Conservation (phyloP, 2,113 vertebrate genomes). For the Danio rerio region DNA sequence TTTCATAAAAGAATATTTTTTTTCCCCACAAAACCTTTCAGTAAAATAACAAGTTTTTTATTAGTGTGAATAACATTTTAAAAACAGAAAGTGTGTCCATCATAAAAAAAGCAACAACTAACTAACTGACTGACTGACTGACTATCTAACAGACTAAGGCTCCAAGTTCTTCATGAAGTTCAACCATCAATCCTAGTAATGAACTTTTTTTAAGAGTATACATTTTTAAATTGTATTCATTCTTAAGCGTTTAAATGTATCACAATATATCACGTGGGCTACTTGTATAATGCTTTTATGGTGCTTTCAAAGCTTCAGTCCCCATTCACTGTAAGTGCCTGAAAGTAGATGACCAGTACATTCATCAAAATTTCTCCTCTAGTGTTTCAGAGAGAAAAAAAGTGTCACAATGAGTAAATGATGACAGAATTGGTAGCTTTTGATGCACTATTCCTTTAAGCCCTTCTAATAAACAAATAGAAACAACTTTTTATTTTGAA, state of each 20-base stretch:
- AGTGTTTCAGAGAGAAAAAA: not conserved
- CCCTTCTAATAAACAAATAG: conserved; percentile 23
- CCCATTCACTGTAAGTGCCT: not conserved
- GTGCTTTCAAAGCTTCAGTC: conserved; percentile 5
- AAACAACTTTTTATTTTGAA: conserved; percentile 34
- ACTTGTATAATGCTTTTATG: not conserved
- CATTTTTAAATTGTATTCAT: too few relatives aligned
- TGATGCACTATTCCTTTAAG: conserved; percentile 20
- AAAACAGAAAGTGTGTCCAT: too few relatives aligned
- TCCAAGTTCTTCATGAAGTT: too few relatives aligned
- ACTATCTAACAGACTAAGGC: too few relatives aligned
- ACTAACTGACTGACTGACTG: too few relatives aligned
- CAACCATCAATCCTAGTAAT: too few relatives aligned
- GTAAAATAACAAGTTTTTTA: too few relatives aligned
- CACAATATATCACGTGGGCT: not conserved
- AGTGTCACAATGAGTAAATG: not conserved
- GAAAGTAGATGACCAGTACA: not conserved
- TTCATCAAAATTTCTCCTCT: not conserved
- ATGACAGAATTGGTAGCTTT: conserved; percentile 3
- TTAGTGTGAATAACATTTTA: too few relatives aligned
- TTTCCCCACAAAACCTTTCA: too few relatives aligned
- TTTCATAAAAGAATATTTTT: too few relatives aligned
- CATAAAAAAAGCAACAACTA: too few relatives aligned
- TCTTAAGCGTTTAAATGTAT: not conserved
- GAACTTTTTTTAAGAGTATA: too few relatives aligned